Conservation (phyloP, 1,140 invertebrate species). For the Drosophila subpulchrella region DNA sequence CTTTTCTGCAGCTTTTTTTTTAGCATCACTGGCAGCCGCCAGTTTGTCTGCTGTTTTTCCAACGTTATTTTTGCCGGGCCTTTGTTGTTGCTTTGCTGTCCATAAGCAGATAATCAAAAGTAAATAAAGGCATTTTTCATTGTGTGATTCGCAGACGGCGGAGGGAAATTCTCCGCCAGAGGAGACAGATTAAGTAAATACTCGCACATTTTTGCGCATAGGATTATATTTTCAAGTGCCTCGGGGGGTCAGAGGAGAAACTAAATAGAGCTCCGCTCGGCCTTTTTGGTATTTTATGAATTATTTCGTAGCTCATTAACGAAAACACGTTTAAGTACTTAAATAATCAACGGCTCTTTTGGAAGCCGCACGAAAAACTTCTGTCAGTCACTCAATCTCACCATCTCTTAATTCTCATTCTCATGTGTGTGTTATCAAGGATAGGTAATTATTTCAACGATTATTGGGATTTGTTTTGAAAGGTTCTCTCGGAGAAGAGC, state of each 20-base stretch:
- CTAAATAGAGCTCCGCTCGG: not conserved
- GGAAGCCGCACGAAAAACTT: conserved; percentile 9
- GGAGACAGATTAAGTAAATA: conserved; percentile 27
- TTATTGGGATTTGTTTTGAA: conserved; percentile 50
- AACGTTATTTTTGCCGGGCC: conserved; percentile 4
- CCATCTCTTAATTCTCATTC: conserved; percentile 3
- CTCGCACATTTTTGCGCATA: conserved; percentile 9
- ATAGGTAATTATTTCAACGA: conserved; percentile 50
- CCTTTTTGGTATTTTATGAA: conserved; percentile 47
- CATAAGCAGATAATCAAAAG: conserved; percentile 68
- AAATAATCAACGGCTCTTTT: conserved; percentile 51
- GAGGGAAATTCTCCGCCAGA: too few relatives aligned
- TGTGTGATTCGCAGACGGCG: conserved; percentile 23
- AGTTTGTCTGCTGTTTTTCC: conserved; percentile 9
- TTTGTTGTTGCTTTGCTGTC: conserved; percentile 21
- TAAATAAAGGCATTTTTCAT: conserved; percentile 65
- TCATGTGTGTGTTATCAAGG: not conserved
- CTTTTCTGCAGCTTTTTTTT: conserved; percentile 7
- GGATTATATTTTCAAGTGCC: not conserved
- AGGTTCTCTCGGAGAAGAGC: conserved; percentile 14
- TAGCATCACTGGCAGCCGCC: not conserved
- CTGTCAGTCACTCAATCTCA: conserved; percentile 21
- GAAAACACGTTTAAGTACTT: conserved; percentile 65
- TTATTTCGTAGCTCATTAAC: conserved; percentile 53
- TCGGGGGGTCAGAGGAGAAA: not conserved